phyloP scores from a whole-genome alignment of 2,113 vertebrate species.

The Labeo catla region DNA sequence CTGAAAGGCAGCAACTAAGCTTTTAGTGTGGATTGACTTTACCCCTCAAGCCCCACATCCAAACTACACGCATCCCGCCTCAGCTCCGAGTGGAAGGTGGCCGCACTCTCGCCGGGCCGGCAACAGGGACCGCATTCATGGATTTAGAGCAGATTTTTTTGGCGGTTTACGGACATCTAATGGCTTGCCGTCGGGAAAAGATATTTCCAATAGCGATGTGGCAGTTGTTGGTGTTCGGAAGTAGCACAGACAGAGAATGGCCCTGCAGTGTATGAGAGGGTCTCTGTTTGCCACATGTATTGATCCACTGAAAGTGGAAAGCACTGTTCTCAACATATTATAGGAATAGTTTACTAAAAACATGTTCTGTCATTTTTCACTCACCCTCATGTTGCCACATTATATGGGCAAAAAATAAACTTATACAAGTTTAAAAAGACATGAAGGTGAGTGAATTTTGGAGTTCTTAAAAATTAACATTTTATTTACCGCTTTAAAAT shows the following conservation, averaged over 20 bases:
- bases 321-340: neutral
- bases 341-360: neutral
- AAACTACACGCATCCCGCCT: conserved; percentile 70
- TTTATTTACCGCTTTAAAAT: too few species aligned
- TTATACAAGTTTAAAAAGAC: too few species aligned
- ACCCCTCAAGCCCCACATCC: conserved; percentile 65
- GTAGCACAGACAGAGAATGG: neutral
- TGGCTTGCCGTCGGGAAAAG: neutral
- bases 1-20: conserved; percentile 70
- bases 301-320: neutral
- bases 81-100: conserved; percentile 48
- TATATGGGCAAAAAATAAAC: too few species aligned
- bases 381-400: neutral
- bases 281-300: neutral
- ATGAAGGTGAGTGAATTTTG: too few species aligned
- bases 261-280: neutral
- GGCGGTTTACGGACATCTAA: conserved; percentile 2
- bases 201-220: neutral
- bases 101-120: neutral
- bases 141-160: conserved; percentile 10
- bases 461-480: too few species aligned
- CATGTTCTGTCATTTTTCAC: neutral
- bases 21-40: conserved; percentile 67
- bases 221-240: neutral
- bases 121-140: conserved; percentile 54